Evolutionary conservation across 2,113 vertebrate species (phyloP).

Genomic region (Alligator sinensis): DNA sequence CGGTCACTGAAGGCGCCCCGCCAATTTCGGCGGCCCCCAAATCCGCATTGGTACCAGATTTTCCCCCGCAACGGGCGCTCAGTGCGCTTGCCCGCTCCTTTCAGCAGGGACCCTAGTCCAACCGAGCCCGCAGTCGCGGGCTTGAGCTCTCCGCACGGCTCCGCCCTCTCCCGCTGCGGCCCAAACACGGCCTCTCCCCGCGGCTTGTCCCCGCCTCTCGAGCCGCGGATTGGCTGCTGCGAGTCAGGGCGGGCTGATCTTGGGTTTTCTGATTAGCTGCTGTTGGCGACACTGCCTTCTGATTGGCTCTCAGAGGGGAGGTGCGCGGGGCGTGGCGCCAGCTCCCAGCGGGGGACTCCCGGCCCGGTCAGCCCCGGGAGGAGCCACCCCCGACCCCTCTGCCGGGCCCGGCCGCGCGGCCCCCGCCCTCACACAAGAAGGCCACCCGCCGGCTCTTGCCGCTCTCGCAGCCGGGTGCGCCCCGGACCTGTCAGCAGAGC

Average conservation of each 20-base stretch:
- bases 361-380: background rate
- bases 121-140: background rate
- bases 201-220: no score
- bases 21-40: no score
- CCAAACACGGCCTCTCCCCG: background rate
- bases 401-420: background rate
- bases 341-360: background rate
- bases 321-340: background rate
- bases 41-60: background rate
- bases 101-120: background rate
- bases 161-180: background rate
- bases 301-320: slow-evolving; percentile 37
- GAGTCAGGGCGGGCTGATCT: background rate
- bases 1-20: no score
- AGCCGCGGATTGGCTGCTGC: background rate
- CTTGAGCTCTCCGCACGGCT: background rate
- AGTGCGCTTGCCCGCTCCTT: no score
- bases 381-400: background rate
- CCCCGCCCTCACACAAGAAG: background rate
- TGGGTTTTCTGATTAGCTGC: background rate
- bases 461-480: background rate
- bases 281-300: background rate
- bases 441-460: background rate
- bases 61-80: no score
- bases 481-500: no score